Percentiles rank a stretch among this genome's conserved stretches.
These are phyloP conservation scores for Zaprionus taronus DNA, from an alignment of 1,140 invertebrate genomes.

Conservation along the genomic window DNA sequence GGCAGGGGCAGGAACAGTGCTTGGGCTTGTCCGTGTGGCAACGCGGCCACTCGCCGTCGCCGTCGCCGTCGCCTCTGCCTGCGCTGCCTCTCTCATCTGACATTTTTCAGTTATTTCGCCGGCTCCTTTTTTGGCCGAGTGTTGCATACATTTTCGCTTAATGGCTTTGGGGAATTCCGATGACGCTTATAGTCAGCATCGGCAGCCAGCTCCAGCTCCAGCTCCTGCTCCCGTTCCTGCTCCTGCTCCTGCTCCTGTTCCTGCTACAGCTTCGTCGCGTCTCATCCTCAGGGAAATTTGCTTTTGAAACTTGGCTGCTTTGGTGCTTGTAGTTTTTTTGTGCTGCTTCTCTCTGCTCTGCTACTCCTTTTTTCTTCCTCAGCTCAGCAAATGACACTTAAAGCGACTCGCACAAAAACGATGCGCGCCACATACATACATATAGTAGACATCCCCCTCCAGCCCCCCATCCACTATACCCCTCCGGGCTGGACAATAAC, in stretches of 20 bases:
- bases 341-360: background rate
- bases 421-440: conserved; percentile 12
- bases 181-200: conserved; percentile 75
- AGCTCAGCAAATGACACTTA: conserved; percentile 59
- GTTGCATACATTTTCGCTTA: conserved; percentile 82
- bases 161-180: conserved; percentile 81
- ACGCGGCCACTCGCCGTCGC: background rate
- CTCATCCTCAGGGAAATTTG: conserved; percentile 78
- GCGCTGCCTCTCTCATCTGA: conserved; percentile 41
- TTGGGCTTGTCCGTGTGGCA: background rate
- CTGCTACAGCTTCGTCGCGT: conserved; percentile 25
- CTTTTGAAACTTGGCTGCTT: conserved; percentile 68
- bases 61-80: background rate
- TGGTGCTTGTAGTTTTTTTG: conserved; percentile 1
- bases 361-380: background rate
- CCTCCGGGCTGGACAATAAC: conserved; percentile 62
- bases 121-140: conserved; percentile 45
- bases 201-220: conserved; percentile 32
- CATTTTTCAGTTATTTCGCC: conserved; percentile 74
- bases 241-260: background rate
- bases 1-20: background rate
- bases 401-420: conserved; percentile 41
- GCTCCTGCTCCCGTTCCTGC: background rate
- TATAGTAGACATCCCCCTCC: background rate
- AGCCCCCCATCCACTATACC: background rate